Conservation (phyloP, 2,113 vertebrate genomes). For the Ramphastos sulfuratus region DNA sequence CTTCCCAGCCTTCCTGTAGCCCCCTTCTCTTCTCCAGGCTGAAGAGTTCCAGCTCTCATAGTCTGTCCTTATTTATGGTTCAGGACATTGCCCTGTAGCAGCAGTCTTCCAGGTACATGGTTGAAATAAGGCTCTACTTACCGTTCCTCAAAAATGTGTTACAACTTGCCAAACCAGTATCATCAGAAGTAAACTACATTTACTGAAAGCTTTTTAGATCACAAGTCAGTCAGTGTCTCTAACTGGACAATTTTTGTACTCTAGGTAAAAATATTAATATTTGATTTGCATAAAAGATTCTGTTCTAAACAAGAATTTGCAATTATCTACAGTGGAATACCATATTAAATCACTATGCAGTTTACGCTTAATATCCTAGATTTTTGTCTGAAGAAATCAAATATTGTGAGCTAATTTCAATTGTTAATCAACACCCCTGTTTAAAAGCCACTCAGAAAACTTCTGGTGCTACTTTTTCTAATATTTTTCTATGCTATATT, state of each 20-base stretch:
- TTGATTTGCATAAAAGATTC: not conserved
- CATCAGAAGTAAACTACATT: not conserved
- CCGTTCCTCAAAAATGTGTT: not conserved
- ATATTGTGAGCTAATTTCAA: not conserved
- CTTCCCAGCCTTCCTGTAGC: too few relatives aligned
- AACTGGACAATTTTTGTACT: not conserved
- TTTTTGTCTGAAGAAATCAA: not conserved
- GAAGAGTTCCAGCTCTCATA: too few relatives aligned
- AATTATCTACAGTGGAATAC: not conserved
- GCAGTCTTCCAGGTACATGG: not conserved
- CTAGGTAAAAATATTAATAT: not conserved
- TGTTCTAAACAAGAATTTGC: not conserved
- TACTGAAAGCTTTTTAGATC: not conserved
- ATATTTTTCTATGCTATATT: not conserved
- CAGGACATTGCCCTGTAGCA: not conserved
- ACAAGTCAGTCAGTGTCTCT: not conserved
- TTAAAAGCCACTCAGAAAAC: not conserved
- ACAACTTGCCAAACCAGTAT: not conserved
- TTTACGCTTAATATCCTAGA: not conserved
- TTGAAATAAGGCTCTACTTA: not conserved
- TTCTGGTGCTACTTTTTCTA: not conserved
- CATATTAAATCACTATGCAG: not conserved
- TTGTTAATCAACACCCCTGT: not conserved
- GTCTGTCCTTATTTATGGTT: not conserved
- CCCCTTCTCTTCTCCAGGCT: too few relatives aligned